Conservation (phyloP, 2,113 vertebrate species). For the Choloepus hoffmanni region DNA sequence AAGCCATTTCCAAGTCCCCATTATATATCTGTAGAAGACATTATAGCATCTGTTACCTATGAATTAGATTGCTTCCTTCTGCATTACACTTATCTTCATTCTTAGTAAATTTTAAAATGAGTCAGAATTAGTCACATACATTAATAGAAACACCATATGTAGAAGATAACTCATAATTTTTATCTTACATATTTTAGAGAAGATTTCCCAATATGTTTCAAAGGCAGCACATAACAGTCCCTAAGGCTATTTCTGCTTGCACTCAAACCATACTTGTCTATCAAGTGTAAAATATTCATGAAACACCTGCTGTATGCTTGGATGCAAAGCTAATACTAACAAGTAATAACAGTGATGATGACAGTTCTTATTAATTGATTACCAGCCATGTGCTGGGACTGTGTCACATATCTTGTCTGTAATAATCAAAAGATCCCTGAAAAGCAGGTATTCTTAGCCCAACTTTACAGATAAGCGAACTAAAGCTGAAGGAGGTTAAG, state of each 20-base stretch:
- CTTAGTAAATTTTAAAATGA: not conserved
- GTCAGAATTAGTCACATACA: not conserved
- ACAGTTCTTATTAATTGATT: not conserved
- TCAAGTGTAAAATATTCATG: not conserved
- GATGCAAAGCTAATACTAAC: not conserved
- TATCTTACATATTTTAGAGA: not conserved
- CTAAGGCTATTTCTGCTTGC: not conserved
- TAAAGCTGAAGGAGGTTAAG: not conserved
- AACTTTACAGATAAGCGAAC: not conserved
- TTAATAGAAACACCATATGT: not conserved
- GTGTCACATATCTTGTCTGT: not conserved
- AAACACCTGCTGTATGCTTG: not conserved
- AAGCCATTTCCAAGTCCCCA: not conserved
- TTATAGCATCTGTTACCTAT: not conserved
- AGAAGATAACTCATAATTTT: not conserved
- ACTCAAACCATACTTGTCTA: not conserved
- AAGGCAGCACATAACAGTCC: not conserved
- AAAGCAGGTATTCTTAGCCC: not conserved
- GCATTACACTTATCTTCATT: not conserved
- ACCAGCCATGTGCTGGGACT: not conserved
- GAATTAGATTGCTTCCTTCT: not conserved
- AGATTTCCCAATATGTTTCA: not conserved
- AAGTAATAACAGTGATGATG: not conserved
- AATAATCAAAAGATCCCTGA: not conserved
- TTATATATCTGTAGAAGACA: not conserved